phyloP scores from a whole-genome alignment of 2,888 invertebrate species.

The Drosophila rubida region DNA sequence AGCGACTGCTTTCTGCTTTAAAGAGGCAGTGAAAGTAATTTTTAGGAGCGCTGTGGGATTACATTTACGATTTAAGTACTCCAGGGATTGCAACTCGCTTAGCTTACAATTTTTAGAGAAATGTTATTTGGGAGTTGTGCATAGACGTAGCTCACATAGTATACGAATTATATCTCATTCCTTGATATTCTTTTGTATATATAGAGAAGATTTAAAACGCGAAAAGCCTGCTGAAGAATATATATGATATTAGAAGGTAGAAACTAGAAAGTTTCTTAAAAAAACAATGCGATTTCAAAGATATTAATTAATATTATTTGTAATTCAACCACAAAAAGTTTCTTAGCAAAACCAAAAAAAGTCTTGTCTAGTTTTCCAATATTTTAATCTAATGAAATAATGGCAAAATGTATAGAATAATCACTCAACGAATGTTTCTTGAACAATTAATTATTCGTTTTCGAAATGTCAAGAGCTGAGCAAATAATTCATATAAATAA shows the following conservation, averaged over 20 bases:
- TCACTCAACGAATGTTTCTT: background rate
- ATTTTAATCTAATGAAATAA: background rate
- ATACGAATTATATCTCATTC: background rate
- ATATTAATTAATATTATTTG: too few relatives aligned
- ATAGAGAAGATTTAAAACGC: background rate
- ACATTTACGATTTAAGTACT: slow-evolving; percentile 4
- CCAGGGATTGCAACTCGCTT: slow-evolving; percentile 15
- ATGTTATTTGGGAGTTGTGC: background rate
- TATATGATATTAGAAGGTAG: too few relatives aligned
- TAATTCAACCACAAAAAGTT: too few relatives aligned
- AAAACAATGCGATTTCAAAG: too few relatives aligned
- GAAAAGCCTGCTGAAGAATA: too few relatives aligned
- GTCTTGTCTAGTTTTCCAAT: too few relatives aligned
- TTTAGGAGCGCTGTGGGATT: background rate
- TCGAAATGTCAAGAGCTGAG: background rate
- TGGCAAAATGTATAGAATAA: background rate
- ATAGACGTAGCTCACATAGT: background rate
- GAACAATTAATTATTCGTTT: slow-evolving; percentile 2
- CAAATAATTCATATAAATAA: background rate
- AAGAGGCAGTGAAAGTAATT: slow-evolving; percentile 6
- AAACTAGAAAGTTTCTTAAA: too few relatives aligned
- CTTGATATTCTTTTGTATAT: background rate
- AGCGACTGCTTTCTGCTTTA: slow-evolving; percentile 11
- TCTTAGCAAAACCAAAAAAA: too few relatives aligned
- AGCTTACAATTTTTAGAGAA: background rate